Conservation (phyloP, 2,797 vertebrate species). For the Craterocephalus amniculus region DNA sequence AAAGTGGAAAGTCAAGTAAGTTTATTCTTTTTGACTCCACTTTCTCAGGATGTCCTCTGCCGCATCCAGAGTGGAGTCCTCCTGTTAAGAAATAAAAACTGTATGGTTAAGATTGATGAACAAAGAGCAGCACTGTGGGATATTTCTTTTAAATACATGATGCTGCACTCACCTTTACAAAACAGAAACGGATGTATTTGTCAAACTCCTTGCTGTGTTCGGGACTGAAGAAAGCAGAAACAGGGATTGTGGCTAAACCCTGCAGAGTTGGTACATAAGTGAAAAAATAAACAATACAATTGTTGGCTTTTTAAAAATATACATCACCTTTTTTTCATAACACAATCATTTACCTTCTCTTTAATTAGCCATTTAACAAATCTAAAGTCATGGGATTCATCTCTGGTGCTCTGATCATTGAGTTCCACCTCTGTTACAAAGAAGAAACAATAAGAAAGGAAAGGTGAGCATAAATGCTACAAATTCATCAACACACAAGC, state of each 20-base stretch:
- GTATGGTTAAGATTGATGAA: background rate
- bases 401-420: constrained; percentile 68
- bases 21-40: constrained; percentile 79
- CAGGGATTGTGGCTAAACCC: constrained; percentile 91
- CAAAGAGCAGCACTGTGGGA: background rate
- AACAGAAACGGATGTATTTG: constrained; percentile 93
- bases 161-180: constrained; percentile 87
- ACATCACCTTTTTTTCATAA: background rate
- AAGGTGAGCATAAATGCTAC: background rate
- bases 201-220: constrained; percentile 85
- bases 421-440: constrained; percentile 82
- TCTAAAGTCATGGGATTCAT: constrained; percentile 83
- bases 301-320: background rate
- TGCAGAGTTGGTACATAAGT: constrained; percentile 49
- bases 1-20: background rate
- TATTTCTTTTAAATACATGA: background rate
- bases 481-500: background rate
- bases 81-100: constrained; percentile 73
- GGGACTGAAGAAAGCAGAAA: constrained; percentile 88
- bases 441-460: background rate
- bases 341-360: constrained; percentile 85
- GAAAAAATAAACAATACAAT: background rate
- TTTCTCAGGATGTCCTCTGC: constrained; percentile 87
- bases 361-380: constrained; percentile 94
- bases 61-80: constrained; percentile 89